These are phyloP conservation scores for Lepus americanus DNA, from an alignment of 2,113 vertebrate genomes.

Conservation along the genomic window DNA sequence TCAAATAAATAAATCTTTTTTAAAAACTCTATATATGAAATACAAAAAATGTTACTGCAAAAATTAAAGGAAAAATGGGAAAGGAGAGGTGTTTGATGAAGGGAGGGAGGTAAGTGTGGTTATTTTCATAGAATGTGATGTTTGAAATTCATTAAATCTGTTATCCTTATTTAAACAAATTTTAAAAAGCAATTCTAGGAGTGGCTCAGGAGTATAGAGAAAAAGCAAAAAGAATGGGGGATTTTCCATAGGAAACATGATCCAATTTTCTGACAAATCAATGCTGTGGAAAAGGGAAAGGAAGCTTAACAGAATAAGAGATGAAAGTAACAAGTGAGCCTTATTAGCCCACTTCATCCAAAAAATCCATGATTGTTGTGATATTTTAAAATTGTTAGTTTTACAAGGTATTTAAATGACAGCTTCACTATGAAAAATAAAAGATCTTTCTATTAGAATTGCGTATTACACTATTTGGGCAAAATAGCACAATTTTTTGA, in stretches of 20 bases:
- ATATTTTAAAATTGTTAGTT: too few species aligned
- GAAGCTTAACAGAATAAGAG: not conserved
- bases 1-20: too few species aligned
- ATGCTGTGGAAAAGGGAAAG: not conserved
- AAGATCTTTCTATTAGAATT: not conserved
- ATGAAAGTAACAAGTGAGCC: not conserved
- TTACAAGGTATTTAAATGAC: not conserved
- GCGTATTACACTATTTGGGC: not conserved
- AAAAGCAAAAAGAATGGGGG: not conserved
- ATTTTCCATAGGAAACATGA: not conserved
- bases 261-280: not conserved
- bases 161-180: too few species aligned
- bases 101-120: too few species aligned
- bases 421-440: not conserved
- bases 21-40: too few species aligned
- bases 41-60: too few species aligned
- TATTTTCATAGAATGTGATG: too few species aligned
- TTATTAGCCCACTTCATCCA: not conserved
- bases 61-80: too few species aligned
- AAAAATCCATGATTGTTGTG: not conserved
- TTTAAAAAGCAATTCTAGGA: too few species aligned
- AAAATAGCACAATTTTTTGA: not conserved
- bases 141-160: too few species aligned
- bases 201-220: too few species aligned
- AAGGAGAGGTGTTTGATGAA: too few species aligned